Evolutionary conservation across 2,797 vertebrate species (phyloP).

Genomic region (Pangasius krempfi): DNA sequence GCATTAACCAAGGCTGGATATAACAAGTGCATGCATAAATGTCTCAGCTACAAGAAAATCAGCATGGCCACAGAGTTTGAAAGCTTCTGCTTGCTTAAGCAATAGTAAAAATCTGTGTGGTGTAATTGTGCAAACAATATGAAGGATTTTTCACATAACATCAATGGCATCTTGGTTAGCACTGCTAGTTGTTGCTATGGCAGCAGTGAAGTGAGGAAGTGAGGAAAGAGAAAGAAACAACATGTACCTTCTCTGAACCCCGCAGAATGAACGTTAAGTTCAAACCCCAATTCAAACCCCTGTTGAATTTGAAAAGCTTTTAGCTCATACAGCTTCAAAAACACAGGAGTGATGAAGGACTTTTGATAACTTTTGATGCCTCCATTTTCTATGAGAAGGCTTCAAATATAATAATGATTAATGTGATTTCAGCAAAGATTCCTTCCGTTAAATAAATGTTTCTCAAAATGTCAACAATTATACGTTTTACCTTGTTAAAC

Average conservation of each 20-base stretch:
- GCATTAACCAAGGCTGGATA: too few relatives aligned
- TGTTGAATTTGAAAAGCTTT: neutral
- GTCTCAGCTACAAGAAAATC: neutral
- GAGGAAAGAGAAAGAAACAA: neutral
- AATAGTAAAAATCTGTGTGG: neutral
- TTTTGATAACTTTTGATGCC: neutral
- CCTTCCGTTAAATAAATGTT: neutral
- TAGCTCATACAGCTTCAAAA: neutral
- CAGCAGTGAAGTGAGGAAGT: constrained; percentile 8
- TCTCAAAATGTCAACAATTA: neutral
- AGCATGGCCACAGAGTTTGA: neutral
- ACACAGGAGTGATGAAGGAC: neutral
- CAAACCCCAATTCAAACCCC: too few relatives aligned
- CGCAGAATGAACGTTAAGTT: too few relatives aligned
- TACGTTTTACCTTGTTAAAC: neutral
- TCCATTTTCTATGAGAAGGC: neutral
- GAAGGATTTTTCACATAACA: neutral
- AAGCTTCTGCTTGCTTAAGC: neutral
- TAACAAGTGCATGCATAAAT: neutral
- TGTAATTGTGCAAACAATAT: neutral
- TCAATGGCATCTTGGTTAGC: neutral
- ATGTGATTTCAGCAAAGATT: neutral
- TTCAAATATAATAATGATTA: neutral
- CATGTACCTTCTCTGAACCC: neutral
- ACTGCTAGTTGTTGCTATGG: constrained; percentile 10